Evolutionary conservation across 2,888 invertebrate genomes (phyloP).

Genomic region (Cantharis lateralis): DNA sequence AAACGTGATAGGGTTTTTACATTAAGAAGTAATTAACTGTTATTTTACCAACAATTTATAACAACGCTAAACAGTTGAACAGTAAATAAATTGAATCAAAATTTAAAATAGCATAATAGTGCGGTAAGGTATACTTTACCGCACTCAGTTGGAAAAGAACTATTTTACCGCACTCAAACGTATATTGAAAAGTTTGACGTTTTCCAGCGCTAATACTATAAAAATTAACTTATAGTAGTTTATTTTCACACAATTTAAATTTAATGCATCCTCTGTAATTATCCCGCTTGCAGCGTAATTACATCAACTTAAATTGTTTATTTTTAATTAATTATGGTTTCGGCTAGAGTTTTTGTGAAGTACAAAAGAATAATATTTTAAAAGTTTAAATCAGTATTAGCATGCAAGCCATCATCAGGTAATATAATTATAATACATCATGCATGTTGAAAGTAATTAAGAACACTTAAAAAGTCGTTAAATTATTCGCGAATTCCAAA

Average conservation of each 20-base stretch:
- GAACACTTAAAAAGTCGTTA: neutral
- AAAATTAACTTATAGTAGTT: too few relatives aligned
- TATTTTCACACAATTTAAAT: neutral
- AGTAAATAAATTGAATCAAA: neutral
- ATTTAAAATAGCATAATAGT: too few relatives aligned
- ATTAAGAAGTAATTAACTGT: neutral
- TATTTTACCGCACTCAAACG: too few relatives aligned
- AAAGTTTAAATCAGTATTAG: neutral
- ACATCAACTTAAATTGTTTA: neutral
- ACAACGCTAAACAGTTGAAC: neutral
- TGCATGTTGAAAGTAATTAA: neutral
- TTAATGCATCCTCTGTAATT: neutral
- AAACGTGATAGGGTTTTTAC: conserved; percentile 1
- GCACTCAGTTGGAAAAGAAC: too few relatives aligned
- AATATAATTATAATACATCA: neutral
- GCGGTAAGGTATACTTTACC: too few relatives aligned
- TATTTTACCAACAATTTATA: neutral
- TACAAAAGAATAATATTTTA: neutral
- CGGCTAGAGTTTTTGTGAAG: neutral
- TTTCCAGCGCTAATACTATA: too few relatives aligned
- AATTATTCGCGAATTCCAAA: neutral
- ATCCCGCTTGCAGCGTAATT: neutral
- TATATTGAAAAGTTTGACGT: too few relatives aligned
- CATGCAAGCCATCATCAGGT: neutral
- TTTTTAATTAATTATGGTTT: neutral